Evolutionary conservation across 2,113 vertebrate species (phyloP).

Genomic region (Oreochromis niloticus): DNA sequence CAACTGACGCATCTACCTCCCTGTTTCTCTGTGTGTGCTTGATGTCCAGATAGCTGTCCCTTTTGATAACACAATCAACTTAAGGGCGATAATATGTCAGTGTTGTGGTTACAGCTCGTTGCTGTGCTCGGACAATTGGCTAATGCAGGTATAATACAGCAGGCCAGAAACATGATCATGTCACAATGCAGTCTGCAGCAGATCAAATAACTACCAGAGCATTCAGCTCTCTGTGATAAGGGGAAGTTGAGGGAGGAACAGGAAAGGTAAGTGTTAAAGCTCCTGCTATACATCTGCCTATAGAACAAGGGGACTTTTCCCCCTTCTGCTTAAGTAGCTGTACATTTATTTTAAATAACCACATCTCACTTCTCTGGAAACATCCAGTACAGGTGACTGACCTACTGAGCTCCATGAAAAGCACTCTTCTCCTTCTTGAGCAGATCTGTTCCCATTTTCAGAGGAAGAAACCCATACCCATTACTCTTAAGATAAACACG

Average conservation of each 20-base stretch:
- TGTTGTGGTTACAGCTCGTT: neutral
- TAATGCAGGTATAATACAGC: neutral
- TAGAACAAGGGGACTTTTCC: neutral
- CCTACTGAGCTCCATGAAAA: neutral
- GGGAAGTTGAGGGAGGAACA: conserved; percentile 17
- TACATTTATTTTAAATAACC: neutral
- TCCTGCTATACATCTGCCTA: neutral
- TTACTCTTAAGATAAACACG: neutral
- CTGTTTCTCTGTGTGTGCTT: neutral
- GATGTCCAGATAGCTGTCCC: neutral
- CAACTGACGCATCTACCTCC: neutral
- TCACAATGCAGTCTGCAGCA: neutral
- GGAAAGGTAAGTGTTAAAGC: neutral
- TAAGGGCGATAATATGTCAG: neutral
- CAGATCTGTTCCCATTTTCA: neutral
- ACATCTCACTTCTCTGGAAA: neutral
- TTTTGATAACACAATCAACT: neutral
- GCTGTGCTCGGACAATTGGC: neutral
- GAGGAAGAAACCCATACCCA: neutral
- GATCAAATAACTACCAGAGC: neutral
- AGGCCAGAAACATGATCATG: neutral
- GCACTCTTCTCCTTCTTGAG: neutral
- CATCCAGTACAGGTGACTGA: fast-evolving
- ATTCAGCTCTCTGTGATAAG: neutral
- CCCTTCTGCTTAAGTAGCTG: neutral